Evolutionary conservation across 1,140 invertebrate species (phyloP).

Genomic region (Drosophila sulfurigaster): DNA sequence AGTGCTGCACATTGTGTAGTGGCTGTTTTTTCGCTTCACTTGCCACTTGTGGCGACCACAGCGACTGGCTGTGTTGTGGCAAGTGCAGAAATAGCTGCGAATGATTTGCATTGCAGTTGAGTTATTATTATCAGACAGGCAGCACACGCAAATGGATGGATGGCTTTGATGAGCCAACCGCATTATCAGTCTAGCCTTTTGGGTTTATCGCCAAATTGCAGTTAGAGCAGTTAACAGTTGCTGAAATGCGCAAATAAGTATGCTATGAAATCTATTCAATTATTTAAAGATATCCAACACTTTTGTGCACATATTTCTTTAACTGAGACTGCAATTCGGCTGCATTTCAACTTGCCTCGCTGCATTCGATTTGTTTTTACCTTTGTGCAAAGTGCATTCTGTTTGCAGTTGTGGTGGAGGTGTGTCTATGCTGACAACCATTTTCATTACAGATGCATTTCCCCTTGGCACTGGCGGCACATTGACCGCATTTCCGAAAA

Average conservation of each 20-base stretch:
- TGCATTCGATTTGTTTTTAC: constrained; percentile 18
- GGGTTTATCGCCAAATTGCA: constrained; percentile 55
- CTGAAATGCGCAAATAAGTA: neutral
- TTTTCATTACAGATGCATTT: constrained; percentile 80
- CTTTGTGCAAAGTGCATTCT: neutral
- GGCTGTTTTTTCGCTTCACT: constrained; percentile 60
- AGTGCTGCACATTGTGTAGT: neutral
- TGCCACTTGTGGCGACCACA: constrained; percentile 56
- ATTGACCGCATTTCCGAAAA: constrained; percentile 74
- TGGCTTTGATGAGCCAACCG: constrained; percentile 13
- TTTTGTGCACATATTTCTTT: neutral
- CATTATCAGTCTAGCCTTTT: constrained; percentile 19
- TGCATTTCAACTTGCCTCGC: neutral
- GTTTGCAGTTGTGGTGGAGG: neutral
- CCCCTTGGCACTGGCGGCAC: constrained; percentile 59
- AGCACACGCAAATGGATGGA: constrained; percentile 16
- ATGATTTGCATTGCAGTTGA: constrained; percentile 60
- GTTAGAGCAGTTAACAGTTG: neutral
- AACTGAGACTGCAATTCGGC: neutral
- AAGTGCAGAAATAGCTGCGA: constrained; percentile 40
- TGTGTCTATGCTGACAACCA: constrained; percentile 52
- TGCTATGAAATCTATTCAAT: neutral
- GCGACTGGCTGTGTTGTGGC: constrained; percentile 46
- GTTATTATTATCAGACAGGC: constrained; percentile 60
- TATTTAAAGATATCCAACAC: neutral